These are phyloP conservation scores for Dendrocincla fuliginosa DNA, from an alignment of 2,797 vertebrate species.

Conservation along the genomic window DNA sequence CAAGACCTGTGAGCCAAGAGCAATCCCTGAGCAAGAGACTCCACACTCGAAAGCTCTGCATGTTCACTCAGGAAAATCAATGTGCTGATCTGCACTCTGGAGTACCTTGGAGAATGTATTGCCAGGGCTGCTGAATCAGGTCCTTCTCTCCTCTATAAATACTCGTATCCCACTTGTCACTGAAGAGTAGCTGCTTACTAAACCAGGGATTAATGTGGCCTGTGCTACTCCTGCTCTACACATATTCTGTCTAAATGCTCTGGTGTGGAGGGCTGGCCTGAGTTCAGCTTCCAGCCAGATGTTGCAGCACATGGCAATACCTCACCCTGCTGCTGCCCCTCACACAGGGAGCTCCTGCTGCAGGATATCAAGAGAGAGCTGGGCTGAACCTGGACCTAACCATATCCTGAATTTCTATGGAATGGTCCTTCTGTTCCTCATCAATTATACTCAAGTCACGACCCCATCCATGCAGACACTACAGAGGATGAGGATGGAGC, in stretches of 20 bases:
- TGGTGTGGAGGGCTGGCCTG: background rate
- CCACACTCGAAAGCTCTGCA: background rate
- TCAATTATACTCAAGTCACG: background rate
- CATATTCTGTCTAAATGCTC: conserved; percentile 19
- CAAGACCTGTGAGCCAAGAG: background rate
- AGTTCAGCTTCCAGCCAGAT: conserved; percentile 50
- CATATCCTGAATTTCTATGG: background rate
- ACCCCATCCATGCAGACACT: accelerated
- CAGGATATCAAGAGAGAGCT: background rate
- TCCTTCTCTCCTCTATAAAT: background rate
- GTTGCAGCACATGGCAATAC: conserved; percentile 43
- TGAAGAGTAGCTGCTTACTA: conserved; percentile 14
- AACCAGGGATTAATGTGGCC: background rate
- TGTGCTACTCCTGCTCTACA: background rate
- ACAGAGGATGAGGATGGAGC: background rate
- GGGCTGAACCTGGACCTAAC: background rate
- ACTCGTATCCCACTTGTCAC: background rate
- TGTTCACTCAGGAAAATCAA: background rate
- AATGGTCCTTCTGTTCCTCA: background rate
- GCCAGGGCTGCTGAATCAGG: background rate
- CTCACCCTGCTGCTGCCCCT: background rate
- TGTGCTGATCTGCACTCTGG: background rate
- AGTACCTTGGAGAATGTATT: background rate
- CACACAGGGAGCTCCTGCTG: background rate
- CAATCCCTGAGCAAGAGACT: background rate